A percentile compares a stretch with the other conserved stretches of the same genome.
Conservation (phyloP, 1,140 invertebrate genomes). For the Scaptomyza hsui region DNA sequence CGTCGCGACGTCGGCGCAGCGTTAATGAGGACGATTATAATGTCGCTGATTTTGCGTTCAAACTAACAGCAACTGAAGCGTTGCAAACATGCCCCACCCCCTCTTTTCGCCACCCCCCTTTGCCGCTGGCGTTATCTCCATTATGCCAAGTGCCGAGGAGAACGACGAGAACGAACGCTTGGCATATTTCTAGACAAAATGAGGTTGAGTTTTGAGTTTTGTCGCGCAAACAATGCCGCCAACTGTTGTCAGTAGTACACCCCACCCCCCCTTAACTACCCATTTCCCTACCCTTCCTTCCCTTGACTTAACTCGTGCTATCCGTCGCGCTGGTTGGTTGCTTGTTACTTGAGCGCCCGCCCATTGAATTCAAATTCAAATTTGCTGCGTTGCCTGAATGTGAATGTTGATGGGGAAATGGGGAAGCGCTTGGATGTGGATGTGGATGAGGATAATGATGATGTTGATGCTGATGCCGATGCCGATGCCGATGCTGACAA, state of each 20-base stretch:
- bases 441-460: slow-evolving; percentile 1
- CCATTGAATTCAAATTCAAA: slow-evolving; percentile 68
- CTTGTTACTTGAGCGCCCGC: slow-evolving; percentile 13
- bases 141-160: slow-evolving; percentile 68
- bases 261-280: background rate
- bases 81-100: slow-evolving; percentile 9
- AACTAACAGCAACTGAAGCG: slow-evolving; percentile 73
- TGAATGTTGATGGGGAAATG: slow-evolving; percentile 12
- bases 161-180: slow-evolving; percentile 39
- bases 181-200: slow-evolving; percentile 77
- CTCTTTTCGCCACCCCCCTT: background rate
- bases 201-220: slow-evolving; percentile 73
- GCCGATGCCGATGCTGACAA: slow-evolving; percentile 60
- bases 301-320: background rate
- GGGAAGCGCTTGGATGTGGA: slow-evolving; percentile 5
- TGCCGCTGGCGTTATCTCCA: slow-evolving; percentile 42
- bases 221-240: slow-evolving; percentile 72
- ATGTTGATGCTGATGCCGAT: slow-evolving; percentile 29
- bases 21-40: slow-evolving; percentile 82
- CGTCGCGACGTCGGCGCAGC: slow-evolving; percentile 31
- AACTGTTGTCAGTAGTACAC: slow-evolving; percentile 21
- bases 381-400: slow-evolving; percentile 55
- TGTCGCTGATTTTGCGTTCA: slow-evolving; percentile 80
- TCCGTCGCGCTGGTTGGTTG: slow-evolving; percentile 18
- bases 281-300: background rate